A percentile compares a stretch with the other conserved stretches of the same genome.
Evolutionary conservation across 2,113 vertebrate genomes (phyloP).

Genomic region (Pelusios castaneus): DNA sequence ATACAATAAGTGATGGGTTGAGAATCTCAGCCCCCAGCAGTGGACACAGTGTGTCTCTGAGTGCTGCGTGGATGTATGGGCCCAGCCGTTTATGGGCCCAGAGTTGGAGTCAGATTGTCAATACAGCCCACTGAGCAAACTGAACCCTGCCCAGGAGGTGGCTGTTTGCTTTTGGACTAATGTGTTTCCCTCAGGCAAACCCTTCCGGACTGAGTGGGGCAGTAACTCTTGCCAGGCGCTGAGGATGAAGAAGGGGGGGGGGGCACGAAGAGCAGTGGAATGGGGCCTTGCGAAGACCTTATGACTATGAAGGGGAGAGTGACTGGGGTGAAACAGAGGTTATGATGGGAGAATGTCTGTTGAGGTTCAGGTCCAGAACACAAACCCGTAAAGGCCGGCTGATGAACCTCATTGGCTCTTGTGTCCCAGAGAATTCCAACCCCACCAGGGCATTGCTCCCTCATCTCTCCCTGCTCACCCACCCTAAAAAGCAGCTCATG

Average conservation of each 20-base stretch:
- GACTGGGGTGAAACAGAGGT: neutral
- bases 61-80: rapidly evolving
- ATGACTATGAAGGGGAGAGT: neutral
- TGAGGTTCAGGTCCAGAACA: neutral
- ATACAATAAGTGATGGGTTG: conserved; percentile 58
- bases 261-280: neutral
- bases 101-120: neutral
- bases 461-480: neutral
- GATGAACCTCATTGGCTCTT: neutral
- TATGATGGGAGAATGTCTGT: neutral
- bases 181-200: too few relatives aligned
- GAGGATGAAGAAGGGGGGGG: too few relatives aligned
- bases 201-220: too few relatives aligned
- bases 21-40: conserved; percentile 20
- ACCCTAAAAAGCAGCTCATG: neutral
- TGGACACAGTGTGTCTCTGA: neutral
- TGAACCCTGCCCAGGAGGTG: neutral
- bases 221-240: too few relatives aligned
- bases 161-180: neutral
- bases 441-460: neutral
- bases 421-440: neutral
- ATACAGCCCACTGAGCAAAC: neutral
- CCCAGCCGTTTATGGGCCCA: neutral
- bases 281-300: neutral
- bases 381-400: neutral